Conservation (phyloP, 2,797 vertebrate species). For the Orestias chungarensis region DNA sequence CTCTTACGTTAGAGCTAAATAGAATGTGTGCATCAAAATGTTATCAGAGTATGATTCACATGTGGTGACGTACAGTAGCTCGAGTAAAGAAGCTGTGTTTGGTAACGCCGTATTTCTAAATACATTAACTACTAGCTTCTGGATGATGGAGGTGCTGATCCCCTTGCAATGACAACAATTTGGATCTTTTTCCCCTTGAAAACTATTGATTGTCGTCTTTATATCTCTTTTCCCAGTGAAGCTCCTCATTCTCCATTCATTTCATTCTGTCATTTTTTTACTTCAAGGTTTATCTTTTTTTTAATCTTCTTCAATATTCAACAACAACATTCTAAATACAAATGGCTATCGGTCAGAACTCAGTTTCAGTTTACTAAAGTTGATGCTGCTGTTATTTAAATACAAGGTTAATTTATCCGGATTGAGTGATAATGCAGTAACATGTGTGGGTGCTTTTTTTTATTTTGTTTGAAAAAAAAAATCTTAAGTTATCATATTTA, state of each 20-base stretch:
- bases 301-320: constrained; percentile 31
- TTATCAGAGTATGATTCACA: constrained; percentile 48
- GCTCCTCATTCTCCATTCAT: constrained; percentile 9
- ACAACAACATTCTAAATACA: constrained; percentile 18
- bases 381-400: constrained; percentile 36
- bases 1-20: constrained; percentile 42
- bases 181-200: constrained; percentile 30
- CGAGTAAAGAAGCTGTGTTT: constrained; percentile 45
- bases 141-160: constrained; percentile 44
- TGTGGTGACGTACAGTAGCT: constrained; percentile 40
- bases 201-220: constrained; percentile 16
- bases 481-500: constrained; percentile 43
- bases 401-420: constrained; percentile 17
- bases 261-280: constrained; percentile 2
- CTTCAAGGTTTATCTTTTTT: constrained; percentile 21
- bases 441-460: constrained; percentile 29
- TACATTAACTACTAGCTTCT: constrained; percentile 54
- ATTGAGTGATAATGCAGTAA: constrained; percentile 34
- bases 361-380: constrained; percentile 21
- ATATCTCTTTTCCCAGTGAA: constrained; percentile 30
- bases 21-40: constrained; percentile 68
- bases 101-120: constrained; percentile 38
- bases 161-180: constrained; percentile 29
- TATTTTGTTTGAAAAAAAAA: constrained; percentile 39
- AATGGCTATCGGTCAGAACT: constrained; percentile 28